Evolutionary conservation across 2,888 invertebrate species (phyloP).

Genomic region (Acheta domesticus): DNA sequence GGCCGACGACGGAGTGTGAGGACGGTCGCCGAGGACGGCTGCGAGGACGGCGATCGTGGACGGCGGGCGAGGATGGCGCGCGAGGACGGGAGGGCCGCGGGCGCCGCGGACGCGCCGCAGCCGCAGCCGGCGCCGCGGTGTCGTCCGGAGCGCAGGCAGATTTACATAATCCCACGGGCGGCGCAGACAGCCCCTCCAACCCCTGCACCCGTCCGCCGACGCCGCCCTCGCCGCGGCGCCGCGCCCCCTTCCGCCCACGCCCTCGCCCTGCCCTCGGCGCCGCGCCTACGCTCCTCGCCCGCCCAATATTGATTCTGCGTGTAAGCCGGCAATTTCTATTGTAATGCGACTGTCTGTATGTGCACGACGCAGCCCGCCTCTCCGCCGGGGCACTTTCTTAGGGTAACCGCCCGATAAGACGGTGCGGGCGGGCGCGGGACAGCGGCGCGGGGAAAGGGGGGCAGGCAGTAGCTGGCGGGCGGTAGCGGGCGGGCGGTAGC

Average conservation of each 20-base stretch:
- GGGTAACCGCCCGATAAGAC: conserved; percentile 1
- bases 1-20: background rate
- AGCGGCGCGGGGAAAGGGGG: background rate
- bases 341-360: conserved; percentile 9
- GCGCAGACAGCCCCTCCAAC: background rate
- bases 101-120: background rate
- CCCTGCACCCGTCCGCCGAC: background rate
- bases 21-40: background rate
- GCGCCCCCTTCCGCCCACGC: background rate
- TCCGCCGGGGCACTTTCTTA: background rate
- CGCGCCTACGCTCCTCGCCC: background rate
- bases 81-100: background rate
- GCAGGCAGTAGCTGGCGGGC: background rate
- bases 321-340: conserved; percentile 18
- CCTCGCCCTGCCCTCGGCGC: background rate
- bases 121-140: background rate
- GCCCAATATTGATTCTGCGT: conserved; percentile 6
- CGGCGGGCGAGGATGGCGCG: background rate
- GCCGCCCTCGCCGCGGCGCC: background rate
- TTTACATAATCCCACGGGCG: conserved; percentile 7
- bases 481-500: too few species aligned
- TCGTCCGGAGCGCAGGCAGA: background rate
- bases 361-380: background rate
- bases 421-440: background rate
- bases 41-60: background rate